Conservation (phyloP, 2,113 vertebrate genomes). For the Caracal caracal region DNA sequence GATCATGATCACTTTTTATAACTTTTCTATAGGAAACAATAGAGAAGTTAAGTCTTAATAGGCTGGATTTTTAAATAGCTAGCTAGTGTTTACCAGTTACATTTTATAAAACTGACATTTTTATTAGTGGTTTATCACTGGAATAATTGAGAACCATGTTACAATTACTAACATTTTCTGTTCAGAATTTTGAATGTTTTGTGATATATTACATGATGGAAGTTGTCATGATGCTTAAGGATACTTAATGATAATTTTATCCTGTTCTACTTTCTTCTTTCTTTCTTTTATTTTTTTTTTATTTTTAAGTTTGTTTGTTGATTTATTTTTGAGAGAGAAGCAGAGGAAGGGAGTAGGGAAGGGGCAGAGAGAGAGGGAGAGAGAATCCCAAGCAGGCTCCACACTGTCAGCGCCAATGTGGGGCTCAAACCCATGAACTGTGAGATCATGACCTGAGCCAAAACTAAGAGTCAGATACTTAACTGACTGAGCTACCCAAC, state of each 20-base stretch:
- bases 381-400: too few relatives aligned
- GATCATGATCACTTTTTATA: not conserved
- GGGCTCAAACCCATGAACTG: too few relatives aligned
- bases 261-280: not conserved
- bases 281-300: too few relatives aligned
- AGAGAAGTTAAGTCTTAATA: conserved; percentile 1
- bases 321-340: too few relatives aligned
- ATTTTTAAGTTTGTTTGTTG: too few relatives aligned
- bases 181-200: conserved; percentile 36
- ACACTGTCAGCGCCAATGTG: too few relatives aligned
- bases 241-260: conserved; percentile 4
- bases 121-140: not conserved
- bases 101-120: conserved; percentile 36
- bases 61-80: not conserved
- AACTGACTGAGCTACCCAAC: too few relatives aligned
- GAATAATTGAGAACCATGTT: not conserved
- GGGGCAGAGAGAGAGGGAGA: too few relatives aligned
- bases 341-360: too few relatives aligned
- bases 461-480: too few relatives aligned
- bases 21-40: not conserved
- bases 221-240: not conserved
- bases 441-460: too few relatives aligned
- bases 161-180: not conserved
- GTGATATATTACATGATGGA: not conserved
- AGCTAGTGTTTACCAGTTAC: not conserved